Percentiles rank a stretch among this genome's conserved stretches.
These are phyloP conservation scores for Helostoma temminkii DNA, from an alignment of 2,797 vertebrate genomes.

Conservation along the genomic window DNA sequence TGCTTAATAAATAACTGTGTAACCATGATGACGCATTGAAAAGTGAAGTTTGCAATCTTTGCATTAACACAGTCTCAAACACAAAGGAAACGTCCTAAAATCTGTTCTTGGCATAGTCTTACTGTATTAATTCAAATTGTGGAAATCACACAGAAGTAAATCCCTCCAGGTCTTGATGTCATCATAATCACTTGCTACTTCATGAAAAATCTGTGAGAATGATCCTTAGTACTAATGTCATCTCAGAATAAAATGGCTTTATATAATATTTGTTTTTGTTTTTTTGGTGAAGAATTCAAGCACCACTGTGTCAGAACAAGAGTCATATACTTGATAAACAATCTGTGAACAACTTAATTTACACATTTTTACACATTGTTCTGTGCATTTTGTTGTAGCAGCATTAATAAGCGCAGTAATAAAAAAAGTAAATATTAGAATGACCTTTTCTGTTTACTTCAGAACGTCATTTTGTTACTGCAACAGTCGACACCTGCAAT, in stretches of 20 bases:
- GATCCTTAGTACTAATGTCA: neutral
- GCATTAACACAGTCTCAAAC: slow-evolving; percentile 5
- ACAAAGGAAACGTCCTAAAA: slow-evolving; percentile 21
- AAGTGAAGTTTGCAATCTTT: slow-evolving; percentile 7
- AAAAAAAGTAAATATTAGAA: too few relatives aligned
- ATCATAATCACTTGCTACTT: neutral
- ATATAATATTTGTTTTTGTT: neutral
- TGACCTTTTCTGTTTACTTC: too few relatives aligned
- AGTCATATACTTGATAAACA: too few relatives aligned
- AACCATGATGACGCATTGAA: slow-evolving; percentile 52
- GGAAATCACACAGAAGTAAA: neutral
- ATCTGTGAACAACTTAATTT: too few relatives aligned
- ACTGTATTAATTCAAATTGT: neutral
- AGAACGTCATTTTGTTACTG: too few relatives aligned
- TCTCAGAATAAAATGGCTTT: neutral
- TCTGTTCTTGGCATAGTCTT: neutral
- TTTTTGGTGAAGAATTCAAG: neutral
- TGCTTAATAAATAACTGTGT: slow-evolving; percentile 60
- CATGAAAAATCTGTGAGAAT: neutral
- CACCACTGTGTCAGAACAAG: neutral
- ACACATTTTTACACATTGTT: too few relatives aligned
- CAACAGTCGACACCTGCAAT: too few relatives aligned
- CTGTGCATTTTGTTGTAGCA: too few relatives aligned
- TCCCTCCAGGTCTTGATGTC: neutral
- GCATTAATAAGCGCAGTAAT: too few relatives aligned